Evolutionary conservation across 2,797 vertebrate genomes (phyloP), one percentile per base, ranked within the genome.

Genomic region (Steatocranus sp.): DNA sequence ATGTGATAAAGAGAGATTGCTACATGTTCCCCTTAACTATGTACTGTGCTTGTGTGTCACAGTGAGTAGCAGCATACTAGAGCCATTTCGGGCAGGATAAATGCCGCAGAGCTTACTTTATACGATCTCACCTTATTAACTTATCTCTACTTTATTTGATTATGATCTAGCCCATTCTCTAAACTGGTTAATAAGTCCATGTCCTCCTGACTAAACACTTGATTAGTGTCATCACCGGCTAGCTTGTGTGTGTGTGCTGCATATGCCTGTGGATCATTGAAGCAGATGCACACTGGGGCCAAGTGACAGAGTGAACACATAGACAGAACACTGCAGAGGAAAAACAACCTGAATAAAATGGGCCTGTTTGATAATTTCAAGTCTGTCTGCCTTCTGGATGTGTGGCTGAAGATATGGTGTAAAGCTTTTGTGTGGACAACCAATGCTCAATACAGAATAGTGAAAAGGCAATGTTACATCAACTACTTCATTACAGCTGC

Each of bases 141-240:
- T 91, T 93, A 87, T 86, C 79, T 88, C 85, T 5, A 32, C 82
- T 88, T 92, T 90, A 92, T 89, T 89, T 91, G 81, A 93, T 91
- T 92, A 91, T 73, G 79, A 87, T 87, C 84, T 77, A 80, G 81
- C 83, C 75, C 81, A 73, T 83, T 91, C 82, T 88, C 80, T 89
- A 75, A 83, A 79, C 79, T 90, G 84, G 86, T 93, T 91, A 93
- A 91, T 91, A 91, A 89, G 88, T 92, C 80, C 56, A 76, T 82
- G 88, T 87, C 66, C 17, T 82, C 70, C 84, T 81, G 84, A 80
- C 86, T 84, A 87, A 92, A 92, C 84, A 90, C 88, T 90, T 86
- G 74, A 90, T 94, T 92, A 91, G 78, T 92, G 86, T 89, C 82
- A 92, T 91, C 87, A 83, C 87, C 89, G 78, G 88, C 83, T 82